These are phyloP conservation scores for Lathronympha strigana DNA, from an alignment of 2,888 invertebrate genomes.

Conservation along the genomic window DNA sequence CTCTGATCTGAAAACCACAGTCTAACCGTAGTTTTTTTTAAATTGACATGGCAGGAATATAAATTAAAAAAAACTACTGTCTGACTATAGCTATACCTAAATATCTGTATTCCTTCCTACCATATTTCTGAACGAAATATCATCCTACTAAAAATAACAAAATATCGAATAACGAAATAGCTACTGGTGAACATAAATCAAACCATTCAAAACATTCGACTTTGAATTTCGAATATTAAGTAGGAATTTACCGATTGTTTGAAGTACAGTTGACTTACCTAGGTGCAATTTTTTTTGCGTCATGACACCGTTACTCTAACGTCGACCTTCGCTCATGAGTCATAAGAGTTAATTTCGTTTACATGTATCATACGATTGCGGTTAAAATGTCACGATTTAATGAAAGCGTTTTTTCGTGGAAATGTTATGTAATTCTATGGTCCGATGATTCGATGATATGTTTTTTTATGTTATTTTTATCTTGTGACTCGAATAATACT, in stretches of 20 bases:
- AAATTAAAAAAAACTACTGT: too few relatives aligned
- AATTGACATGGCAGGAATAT: too few relatives aligned
- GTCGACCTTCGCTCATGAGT: slow-evolving; percentile 16
- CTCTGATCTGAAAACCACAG: not conserved
- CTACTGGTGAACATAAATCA: not conserved
- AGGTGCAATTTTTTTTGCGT: slow-evolving; percentile 36
- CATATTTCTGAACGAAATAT: too few relatives aligned
- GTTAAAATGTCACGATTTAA: not conserved
- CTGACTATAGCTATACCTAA: too few relatives aligned
- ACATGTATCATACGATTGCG: not conserved
- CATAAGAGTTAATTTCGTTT: slow-evolving; percentile 20
- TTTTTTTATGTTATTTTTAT: not conserved
- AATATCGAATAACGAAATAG: too few relatives aligned
- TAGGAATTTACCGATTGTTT: slow-evolving; percentile 14
- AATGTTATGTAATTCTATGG: slow-evolving; percentile 17
- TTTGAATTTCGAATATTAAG: slow-evolving; percentile 17
- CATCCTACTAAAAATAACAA: too few relatives aligned
- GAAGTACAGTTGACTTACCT: slow-evolving; percentile 31
- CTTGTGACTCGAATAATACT: too few relatives aligned
- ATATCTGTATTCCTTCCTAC: too few relatives aligned
- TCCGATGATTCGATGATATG: not conserved
- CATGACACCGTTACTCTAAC: not conserved
- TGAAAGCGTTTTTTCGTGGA: slow-evolving; percentile 9
- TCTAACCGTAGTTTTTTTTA: too few relatives aligned
- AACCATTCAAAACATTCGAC: slow-evolving; percentile 14